Evolutionary conservation across 2,888 invertebrate genomes (phyloP), one percentile per base, ranked within the genome.

Genomic region (Pimpla rufipes): DNA sequence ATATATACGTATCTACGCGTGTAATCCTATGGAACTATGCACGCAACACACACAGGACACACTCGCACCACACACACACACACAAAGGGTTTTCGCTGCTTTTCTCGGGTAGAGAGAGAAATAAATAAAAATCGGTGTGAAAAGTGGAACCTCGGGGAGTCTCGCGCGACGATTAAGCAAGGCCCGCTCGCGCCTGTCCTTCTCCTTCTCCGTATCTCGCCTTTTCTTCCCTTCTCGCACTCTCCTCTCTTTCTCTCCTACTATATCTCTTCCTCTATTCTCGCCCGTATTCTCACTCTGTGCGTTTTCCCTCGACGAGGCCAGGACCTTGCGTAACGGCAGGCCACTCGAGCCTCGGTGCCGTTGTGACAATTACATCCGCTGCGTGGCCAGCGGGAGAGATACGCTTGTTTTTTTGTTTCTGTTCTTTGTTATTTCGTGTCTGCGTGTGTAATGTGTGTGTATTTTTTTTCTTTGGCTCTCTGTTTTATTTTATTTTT

Each of bases 21-120:
- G n/a, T n/a, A 45, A 57, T 52, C 16, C 23, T 52, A 52, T 40
- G 18, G 37, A 10, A 37, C 76, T 84, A 85, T 77, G 45, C 45
- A 68, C 83, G 78, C 79, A n/a, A n/a, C n/a, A 59, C 73, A 71
- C 80, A 79, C 78, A n/a, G 67, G 75, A 73, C 68, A 79, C 81
- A 73, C 50, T 79, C 81, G 35, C 59, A 50, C 57, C n/a, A n/a
- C n/a, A n/a, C n/a, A n/a, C n/a, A n/a, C 29, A 29, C 29, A 29
- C 29, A 29, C 29, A 29, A 2, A 29, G 29, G 29, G 29, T 29
- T 29, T 29, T 29, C 2, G 29, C 2, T 29, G 5, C 3, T 29
- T 29, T n/a, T n/a, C n/a, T n/a, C n/a, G 64, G 37, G 47, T 57
- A 55, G n/a, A 21, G 10, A 23, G 21, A 70, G 47, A 18, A 64